Conservation (phyloP, 2,888 invertebrate genomes). For the Gymnosoma rotundatum region DNA sequence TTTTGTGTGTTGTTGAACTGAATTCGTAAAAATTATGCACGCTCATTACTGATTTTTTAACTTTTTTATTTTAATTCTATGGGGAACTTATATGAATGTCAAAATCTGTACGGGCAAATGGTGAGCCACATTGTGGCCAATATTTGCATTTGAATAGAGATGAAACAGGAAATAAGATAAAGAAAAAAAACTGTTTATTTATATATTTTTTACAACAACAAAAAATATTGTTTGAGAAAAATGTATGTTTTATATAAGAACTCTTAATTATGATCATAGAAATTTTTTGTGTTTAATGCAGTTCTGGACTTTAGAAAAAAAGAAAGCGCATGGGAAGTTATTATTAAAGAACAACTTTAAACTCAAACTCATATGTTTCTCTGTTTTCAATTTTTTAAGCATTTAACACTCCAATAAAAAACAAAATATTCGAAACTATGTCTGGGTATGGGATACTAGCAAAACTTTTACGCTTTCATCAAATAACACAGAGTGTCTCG, state of each 20-base stretch:
- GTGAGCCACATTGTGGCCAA: slow-evolving; percentile 70
- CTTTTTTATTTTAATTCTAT: slow-evolving; percentile 9
- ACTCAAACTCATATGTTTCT: too few relatives aligned
- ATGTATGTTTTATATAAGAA: not conserved
- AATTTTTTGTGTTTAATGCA: too few relatives aligned
- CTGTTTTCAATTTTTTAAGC: too few relatives aligned
- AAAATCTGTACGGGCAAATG: slow-evolving; percentile 33
- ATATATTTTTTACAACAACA: slow-evolving; percentile 10
- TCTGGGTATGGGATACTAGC: too few relatives aligned
- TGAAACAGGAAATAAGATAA: slow-evolving; percentile 53
- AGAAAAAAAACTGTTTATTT: slow-evolving; percentile 19
- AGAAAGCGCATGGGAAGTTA: too few relatives aligned
- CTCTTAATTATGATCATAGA: not conserved
- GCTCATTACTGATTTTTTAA: slow-evolving; percentile 44
- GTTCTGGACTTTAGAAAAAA: too few relatives aligned
- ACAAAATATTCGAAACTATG: too few relatives aligned
- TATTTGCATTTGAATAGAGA: slow-evolving; percentile 66
- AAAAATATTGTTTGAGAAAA: not conserved
- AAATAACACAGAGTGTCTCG: too few relatives aligned
- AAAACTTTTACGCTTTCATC: too few relatives aligned
- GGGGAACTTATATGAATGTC: slow-evolving; percentile 16
- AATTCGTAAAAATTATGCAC: slow-evolving; percentile 67
- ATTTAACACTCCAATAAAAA: too few relatives aligned
- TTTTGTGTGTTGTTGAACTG: slow-evolving; percentile 23
- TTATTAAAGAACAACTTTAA: too few relatives aligned